Percentiles rank a stretch among this genome's conserved stretches.
These are phyloP conservation scores for Melanotaenia maccullochi DNA, from an alignment of 2,797 vertebrate species.

Conservation along the genomic window DNA sequence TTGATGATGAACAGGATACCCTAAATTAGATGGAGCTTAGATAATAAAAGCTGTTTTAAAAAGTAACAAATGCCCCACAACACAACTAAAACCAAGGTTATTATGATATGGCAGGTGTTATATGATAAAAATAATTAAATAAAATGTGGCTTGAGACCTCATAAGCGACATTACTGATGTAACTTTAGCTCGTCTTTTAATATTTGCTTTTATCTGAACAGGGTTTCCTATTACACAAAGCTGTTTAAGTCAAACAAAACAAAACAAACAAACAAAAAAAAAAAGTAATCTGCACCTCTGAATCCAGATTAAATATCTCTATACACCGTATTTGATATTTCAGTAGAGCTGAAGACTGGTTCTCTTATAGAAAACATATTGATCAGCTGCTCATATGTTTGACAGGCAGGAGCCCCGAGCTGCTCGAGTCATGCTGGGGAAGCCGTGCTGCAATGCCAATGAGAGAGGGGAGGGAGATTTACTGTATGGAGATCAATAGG, in stretches of 20 bases:
- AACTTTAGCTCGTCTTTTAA: background rate
- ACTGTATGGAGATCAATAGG: conserved; percentile 69
- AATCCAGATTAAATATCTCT: conserved; percentile 59
- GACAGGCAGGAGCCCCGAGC: conserved; percentile 56
- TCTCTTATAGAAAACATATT: conserved; percentile 64
- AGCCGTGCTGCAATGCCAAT: conserved; percentile 40
- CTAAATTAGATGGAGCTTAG: background rate
- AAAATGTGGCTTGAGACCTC: background rate
- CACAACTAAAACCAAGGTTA: background rate
- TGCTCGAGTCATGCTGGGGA: conserved; percentile 32
- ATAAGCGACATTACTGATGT: background rate
- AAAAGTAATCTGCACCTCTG: conserved; percentile 21
- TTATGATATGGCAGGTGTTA: background rate
- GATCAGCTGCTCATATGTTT: conserved; percentile 58
- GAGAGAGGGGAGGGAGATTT: conserved; percentile 39
- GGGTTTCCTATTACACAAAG: background rate
- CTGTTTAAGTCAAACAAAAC: background rate
- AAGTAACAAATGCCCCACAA: background rate
- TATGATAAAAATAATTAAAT: background rate
- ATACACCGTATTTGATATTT: conserved; percentile 61
- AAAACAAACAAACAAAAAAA: background rate
- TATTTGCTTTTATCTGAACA: background rate
- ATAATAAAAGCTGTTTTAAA: background rate
- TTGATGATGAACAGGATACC: background rate
- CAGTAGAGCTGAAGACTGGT: conserved; percentile 36